Base-by-base conservation (phyloP, 2,888 invertebrate species). In the Cybosia mesomella region DNA sequence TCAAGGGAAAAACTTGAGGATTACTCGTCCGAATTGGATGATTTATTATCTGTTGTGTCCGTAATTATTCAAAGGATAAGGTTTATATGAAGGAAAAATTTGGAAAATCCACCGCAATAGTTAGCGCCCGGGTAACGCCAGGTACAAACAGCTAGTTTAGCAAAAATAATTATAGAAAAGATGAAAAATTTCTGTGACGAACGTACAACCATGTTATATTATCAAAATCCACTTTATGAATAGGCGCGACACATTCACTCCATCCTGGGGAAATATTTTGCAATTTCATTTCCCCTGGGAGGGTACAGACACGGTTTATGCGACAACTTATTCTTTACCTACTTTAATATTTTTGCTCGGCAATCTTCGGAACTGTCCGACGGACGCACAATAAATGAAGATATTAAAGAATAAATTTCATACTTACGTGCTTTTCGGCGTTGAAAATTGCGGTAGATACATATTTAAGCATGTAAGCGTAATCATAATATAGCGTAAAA, bases 281-380 rank as follows among this genome's bases (percentile, higher is more conserved):
- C 92, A 90, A 92, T 93, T 93, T 92, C 91, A 93, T 93, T 93
- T 92, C 93, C 92, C 91, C 72, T 67, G 86, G 80, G 91, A 87
- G 80, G 72, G 73, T 73, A 77, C 79, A 74, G 87, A 79, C 85
- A 85, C 85, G 85, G 86, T 85, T 86, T 84, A 84, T 76, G 82
- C 83, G 87, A 88, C 89, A 89, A 89, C 91, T 90, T 86, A 88
- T 89, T 91, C 91, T 89, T 86, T 75, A 76, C 79, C 78, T 83
- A 87, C 83, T 89, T 86, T 89, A 88, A 91, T 92, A 92, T 92
- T 90, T 90, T 59, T 82, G 75, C 80, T 72, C 64, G 74, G 85
- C 86, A 88, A 90, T 91, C 87, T 90, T 85, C 81, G 79, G 80
- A 81, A 76, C 83, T 84, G 85, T 86, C 87, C 81, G 73, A 76